phyloP scores from a whole-genome alignment of 2,113 vertebrate genomes.

The Carassius carassius region DNA sequence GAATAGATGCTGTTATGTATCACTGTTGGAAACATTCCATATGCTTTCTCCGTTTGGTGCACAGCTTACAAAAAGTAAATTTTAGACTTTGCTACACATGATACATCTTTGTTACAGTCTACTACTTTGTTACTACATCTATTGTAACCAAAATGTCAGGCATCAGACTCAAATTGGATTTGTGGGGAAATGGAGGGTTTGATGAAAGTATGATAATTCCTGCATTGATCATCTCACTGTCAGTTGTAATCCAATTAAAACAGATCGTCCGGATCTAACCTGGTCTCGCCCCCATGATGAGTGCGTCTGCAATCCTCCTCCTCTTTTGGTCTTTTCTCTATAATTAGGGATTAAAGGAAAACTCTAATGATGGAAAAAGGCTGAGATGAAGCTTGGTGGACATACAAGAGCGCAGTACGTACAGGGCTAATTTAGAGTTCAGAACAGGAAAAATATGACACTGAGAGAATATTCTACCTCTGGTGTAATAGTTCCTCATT shows the following conservation, averaged over 20 bases:
- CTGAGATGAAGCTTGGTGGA: not conserved
- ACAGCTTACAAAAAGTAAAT: constrained; percentile 29
- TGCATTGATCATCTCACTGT: constrained; percentile 20
- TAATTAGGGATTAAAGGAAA: constrained; percentile 26
- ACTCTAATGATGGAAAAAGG: not conserved
- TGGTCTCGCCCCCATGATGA: not conserved
- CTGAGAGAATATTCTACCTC: not conserved
- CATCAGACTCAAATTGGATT: constrained; percentile 11
- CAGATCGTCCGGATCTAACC: constrained; percentile 11
- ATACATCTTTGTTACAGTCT: constrained; percentile 36
- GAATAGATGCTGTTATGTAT: constrained; percentile 24
- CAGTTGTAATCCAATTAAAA: constrained; percentile 49
- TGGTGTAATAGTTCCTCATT: not conserved
- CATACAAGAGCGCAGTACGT: not conserved
- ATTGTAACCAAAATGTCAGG: not conserved
- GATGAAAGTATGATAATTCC: constrained; percentile 4
- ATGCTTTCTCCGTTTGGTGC: constrained; percentile 27
- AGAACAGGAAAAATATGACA: not conserved
- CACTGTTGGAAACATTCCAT: constrained; percentile 9
- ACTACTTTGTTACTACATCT: no score
- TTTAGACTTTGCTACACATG: constrained; percentile 14
- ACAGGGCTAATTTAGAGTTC: not conserved
- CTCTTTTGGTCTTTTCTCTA: not conserved
- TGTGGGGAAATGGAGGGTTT: constrained; percentile 20
- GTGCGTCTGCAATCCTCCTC: not conserved